phyloP scores from a whole-genome alignment of 1,140 invertebrate species.

The Penaeus chinensis region DNA sequence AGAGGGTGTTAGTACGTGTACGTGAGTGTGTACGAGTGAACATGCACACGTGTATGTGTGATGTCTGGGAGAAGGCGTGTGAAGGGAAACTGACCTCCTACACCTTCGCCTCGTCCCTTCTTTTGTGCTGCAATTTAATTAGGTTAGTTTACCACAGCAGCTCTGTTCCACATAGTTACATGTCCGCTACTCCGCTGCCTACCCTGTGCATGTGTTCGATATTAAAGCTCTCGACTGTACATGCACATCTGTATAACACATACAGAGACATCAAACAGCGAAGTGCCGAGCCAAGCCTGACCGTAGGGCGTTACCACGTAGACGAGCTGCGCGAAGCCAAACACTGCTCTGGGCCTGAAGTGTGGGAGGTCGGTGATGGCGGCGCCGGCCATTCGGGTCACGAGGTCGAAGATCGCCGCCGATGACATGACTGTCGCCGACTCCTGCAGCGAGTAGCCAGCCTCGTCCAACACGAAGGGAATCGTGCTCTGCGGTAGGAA shows the following conservation, averaged over 20 bases:
- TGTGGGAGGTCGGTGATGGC: constrained; percentile 27
- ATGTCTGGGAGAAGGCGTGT: neutral
- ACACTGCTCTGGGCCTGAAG: neutral
- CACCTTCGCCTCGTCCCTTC: too few species aligned
- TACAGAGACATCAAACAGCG: neutral
- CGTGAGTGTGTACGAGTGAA: neutral
- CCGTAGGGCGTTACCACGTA: constrained; percentile 21
- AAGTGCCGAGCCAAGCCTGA: neutral
- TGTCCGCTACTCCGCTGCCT: too few species aligned
- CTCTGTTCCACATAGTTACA: too few species aligned
- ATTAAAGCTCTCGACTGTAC: too few species aligned
- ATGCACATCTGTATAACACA: too few species aligned
- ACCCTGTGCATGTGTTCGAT: too few species aligned
- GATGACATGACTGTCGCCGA: constrained; percentile 25
- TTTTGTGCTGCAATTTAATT: too few species aligned
- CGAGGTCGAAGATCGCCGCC: constrained; percentile 21
- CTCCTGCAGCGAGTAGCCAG: constrained; percentile 21
- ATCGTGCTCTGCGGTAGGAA: neutral
- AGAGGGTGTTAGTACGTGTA: too few species aligned
- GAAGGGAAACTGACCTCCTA: neutral
- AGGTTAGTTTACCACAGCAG: too few species aligned
- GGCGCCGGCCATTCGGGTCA: constrained; percentile 9
- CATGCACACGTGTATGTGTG: neutral
- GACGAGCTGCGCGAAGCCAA: constrained; percentile 15
- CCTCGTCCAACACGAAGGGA: constrained; percentile 33